Base-by-base conservation (phyloP, 1,140 invertebrate species). In the Nasonia longicornis region DNA sequence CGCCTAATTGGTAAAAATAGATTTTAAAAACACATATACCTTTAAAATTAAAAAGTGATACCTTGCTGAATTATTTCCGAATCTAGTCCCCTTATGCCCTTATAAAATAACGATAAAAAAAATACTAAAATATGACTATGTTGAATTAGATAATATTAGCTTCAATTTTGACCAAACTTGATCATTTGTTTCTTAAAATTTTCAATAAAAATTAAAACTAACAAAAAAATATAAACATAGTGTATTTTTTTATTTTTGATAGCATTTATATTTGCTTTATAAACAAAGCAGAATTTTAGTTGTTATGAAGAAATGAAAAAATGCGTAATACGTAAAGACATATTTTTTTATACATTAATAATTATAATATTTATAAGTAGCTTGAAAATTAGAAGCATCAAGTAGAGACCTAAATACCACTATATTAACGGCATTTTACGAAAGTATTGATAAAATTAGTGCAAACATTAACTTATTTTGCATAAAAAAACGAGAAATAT, bases 1-100 rank as follows among this genome's bases (percentile, higher is more conserved):
- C 87, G 70, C 26, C 81, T 82, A 71, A 73, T 71, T 38, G 2
- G 20, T 72, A 72, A 79, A 79, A 72, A 72, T 72, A 63, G 10
- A 63, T 22, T 77, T 42, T 45, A 67, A 45, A 72, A 48, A 48
- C 0, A 73, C 38, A 26, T 82, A 14, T 72, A 66, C 2, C 63
- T 66, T 14, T 35, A 38, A 45, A 35, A 35, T 58, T 58, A 29
- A 76, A 64, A 76, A 76, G 38, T 71, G 8, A 35, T 14, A 58
- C 52, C 52, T 20, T 58, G 20, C 16, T 3, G 52, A 58, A 0
- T 58, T 58, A 20, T 58, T 58, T 42, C 4, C 6, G 52, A n/a
- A n/a, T 20, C 52, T n/a, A 58, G 3, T 58, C 4, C 52, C 38
- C 16, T 58, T 35, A 35, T 35, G 3, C 31, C 31, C 31, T 20